These are phyloP conservation scores for Macrochelys suwanniensis DNA, from an alignment of 2,797 vertebrate genomes.

Conservation along the genomic window DNA sequence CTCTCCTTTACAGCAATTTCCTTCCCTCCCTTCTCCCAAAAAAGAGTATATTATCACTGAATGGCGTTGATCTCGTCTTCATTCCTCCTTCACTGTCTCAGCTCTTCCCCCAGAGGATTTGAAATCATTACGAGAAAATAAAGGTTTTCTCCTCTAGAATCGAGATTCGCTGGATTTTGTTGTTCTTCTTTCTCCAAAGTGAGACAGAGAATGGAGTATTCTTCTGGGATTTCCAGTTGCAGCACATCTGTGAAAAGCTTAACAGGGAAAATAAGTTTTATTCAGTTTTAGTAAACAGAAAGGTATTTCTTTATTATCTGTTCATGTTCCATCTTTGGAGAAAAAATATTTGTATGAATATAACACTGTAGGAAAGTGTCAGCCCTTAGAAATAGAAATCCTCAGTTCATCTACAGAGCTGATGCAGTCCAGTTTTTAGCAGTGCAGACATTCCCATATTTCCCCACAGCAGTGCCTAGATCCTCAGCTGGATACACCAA, in stretches of 20 bases:
- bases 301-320: not conserved
- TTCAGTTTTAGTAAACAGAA: not conserved
- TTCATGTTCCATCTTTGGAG: not conserved
- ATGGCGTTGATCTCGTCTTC: conserved; percentile 4
- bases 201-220: not conserved
- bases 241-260: not conserved
- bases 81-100: not conserved
- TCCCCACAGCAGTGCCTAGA: not conserved
- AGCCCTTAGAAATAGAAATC: not conserved
- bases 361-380: not conserved
- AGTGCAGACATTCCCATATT: not conserved
- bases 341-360: not conserved
- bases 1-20: not conserved
- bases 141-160: conserved; percentile 19
- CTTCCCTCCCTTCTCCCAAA: not conserved
- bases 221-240: conserved; percentile 1
- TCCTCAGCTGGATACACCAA: not conserved
- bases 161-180: not conserved
- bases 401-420: not conserved
- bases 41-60: conserved; percentile 15
- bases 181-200: not conserved
- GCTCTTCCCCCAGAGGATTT: not conserved
- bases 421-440: not conserved
- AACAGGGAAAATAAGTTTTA: not conserved
- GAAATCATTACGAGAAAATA: conserved; percentile 9